phyloP scores from a whole-genome alignment of 1,140 invertebrate species.

The Hyposmocoma kahamanoa region DNA sequence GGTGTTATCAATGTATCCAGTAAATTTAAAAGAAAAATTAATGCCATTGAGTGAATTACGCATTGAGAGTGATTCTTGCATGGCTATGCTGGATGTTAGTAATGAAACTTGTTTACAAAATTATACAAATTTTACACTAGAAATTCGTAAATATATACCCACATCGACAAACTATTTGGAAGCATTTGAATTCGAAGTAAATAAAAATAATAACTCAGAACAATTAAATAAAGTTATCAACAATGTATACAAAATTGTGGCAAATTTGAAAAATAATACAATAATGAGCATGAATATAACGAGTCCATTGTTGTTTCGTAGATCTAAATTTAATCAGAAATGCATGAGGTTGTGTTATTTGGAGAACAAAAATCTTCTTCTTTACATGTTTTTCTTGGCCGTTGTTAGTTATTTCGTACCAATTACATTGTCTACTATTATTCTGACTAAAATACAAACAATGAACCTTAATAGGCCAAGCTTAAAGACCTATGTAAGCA shows the following conservation, averaged over 20 bases:
- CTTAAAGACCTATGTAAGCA: slow-evolving; percentile 49
- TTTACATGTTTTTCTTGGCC: slow-evolving; percentile 50
- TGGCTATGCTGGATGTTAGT: slow-evolving; percentile 40
- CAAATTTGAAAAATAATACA: slow-evolving; percentile 42
- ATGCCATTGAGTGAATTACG: slow-evolving; percentile 27
- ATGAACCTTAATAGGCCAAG: slow-evolving; percentile 42
- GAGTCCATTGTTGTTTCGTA: slow-evolving; percentile 25
- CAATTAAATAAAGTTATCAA: slow-evolving; percentile 37
- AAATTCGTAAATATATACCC: slow-evolving; percentile 31
- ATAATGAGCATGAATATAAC: slow-evolving; percentile 29
- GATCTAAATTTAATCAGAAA: slow-evolving; percentile 33
- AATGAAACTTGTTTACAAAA: slow-evolving; percentile 27
- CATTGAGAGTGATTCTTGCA: slow-evolving; percentile 32
- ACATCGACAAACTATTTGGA: slow-evolving; percentile 34
- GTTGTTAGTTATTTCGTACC: slow-evolving; percentile 60
- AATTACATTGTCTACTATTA: slow-evolving; percentile 50
- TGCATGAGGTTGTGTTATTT: slow-evolving; percentile 57
- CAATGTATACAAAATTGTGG: slow-evolving; percentile 50
- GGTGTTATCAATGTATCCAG: slow-evolving; percentile 45
- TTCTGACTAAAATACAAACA: slow-evolving; percentile 58
- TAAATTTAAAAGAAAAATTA: slow-evolving; percentile 32
- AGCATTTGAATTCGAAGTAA: slow-evolving; percentile 27
- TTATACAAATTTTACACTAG: slow-evolving; percentile 18
- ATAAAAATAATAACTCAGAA: slow-evolving; percentile 24
- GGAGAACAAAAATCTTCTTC: slow-evolving; percentile 43